Evolutionary conservation across 2,797 vertebrate genomes (phyloP).

Genomic region (Crypturellus tataupa): DNA sequence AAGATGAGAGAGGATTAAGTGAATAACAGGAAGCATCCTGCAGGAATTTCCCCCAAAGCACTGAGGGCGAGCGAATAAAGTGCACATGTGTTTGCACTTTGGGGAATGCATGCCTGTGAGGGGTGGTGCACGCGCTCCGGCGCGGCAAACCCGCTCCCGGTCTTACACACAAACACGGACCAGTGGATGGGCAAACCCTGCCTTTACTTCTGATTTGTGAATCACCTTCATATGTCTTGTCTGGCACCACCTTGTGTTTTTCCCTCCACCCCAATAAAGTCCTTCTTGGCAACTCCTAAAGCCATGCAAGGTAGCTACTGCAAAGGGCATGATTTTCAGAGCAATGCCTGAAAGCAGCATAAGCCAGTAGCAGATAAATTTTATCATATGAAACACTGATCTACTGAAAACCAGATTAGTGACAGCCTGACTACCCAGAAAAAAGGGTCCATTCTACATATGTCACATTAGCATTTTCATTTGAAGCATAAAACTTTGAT

Average conservation of each 20-base stretch:
- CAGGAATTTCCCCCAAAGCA: constrained; percentile 47
- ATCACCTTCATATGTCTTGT: not conserved
- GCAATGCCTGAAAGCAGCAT: not conserved
- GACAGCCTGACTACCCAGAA: not conserved
- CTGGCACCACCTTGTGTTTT: not conserved
- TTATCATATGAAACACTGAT: not conserved
- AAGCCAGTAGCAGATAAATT: not conserved
- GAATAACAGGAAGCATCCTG: constrained; percentile 30
- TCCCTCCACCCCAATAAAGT: not conserved
- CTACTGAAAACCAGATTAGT: not conserved
- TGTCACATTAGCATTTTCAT: not conserved
- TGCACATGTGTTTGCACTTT: not conserved
- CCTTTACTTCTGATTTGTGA: not conserved
- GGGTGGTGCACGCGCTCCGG: not conserved
- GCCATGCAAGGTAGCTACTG: not conserved
- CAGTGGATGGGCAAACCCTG: not conserved
- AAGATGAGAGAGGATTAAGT: constrained; percentile 13
- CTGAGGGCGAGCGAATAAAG: not conserved
- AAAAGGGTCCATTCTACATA: not conserved
- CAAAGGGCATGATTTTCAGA: not conserved
- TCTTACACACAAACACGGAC: fast-evolving
- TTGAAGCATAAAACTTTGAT: not conserved
- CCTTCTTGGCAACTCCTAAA: not conserved
- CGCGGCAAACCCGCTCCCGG: not conserved
- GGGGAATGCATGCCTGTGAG: not conserved